Base-by-base conservation (phyloP, 2,888 invertebrate genomes). In the Caenorhabditis auriculariae region DNA sequence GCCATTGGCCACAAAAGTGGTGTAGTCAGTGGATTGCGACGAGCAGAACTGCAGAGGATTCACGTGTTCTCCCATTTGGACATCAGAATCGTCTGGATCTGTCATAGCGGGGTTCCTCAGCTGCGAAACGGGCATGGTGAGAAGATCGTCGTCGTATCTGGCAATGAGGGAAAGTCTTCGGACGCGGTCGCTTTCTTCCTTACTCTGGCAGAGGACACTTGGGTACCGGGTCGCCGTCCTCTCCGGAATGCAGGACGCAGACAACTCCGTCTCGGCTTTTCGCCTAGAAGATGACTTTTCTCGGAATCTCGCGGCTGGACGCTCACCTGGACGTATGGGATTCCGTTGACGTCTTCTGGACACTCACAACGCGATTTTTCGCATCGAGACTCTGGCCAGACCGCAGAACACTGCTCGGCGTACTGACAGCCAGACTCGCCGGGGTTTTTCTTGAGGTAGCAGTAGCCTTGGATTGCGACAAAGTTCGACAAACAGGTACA, bases 391-490 rank as follows among this genome's bases (percentile, higher is more conserved):
- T 80, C 79, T 15, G 79, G 79, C 79, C 79, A 79, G 24, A 79
- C 79, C 7, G 79, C 76, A 12, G 69, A 65, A 56, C 79, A 79
- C 56, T 79, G 79, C 46, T 79, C 79, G 5, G 72, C 74, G 49
- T 79, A 80, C 52, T 78, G 77, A 52, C 79, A 79, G 24, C 79
- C 79, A 24, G 68, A 69, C 72, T 79, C 79, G 42, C 79, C 79
- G 9, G 79, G 79, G 50, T 79, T 79, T 57, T 80, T 79, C 64
- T 80, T 79, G 53, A 79, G 52, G 44, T 79, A 79, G 45, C 79
- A 79, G 56, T 80, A 79, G 29, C 79, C 79, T 62, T 78, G 79
- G 46, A 79, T 79, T 58, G 79, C 77, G 46, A 80, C 80, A 50
- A 76, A 81, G 63, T 81, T 81, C 48, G 72, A 72, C 38, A 81